A percentile compares a stretch with the other conserved stretches of the same genome.
These are phyloP conservation scores for Torymus tubicola DNA, from an alignment of 2,888 invertebrate species.

Conservation along the genomic window DNA sequence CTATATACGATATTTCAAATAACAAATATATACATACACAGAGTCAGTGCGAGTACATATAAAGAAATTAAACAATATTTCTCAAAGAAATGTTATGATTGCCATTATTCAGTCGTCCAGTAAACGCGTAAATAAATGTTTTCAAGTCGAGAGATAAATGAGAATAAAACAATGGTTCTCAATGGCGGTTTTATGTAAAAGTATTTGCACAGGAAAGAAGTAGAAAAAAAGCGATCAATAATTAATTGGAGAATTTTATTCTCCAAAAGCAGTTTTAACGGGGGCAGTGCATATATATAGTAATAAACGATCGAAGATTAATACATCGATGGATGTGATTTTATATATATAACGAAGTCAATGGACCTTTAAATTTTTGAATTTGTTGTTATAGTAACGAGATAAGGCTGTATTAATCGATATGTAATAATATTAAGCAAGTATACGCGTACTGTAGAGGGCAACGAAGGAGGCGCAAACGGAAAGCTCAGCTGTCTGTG, in stretches of 20 bases:
- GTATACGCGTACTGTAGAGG: no score
- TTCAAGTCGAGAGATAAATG: no score
- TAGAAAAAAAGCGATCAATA: no score
- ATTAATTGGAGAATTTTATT: no score
- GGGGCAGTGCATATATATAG: conserved; percentile 4
- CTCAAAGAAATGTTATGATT: no score
- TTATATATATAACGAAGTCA: conserved; percentile 34
- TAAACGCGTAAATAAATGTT: no score
- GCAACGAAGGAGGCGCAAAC: not conserved
- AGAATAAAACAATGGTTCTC: no score
- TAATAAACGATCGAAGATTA: conserved; percentile 15
- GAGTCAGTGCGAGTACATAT: conserved; percentile 1
- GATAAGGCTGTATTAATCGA: conserved; percentile 19
- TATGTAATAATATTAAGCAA: not conserved
- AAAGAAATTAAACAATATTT: not conserved
- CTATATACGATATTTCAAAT: not conserved
- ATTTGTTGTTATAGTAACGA: not conserved
- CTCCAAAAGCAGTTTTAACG: no score
- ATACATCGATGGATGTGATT: conserved; percentile 45
- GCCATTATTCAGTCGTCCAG: no score
- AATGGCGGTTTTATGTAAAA: no score
- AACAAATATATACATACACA: conserved; percentile 9
- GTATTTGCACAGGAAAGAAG: no score
- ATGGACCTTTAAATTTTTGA: conserved; percentile 38
- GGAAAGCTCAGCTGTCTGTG: conserved; percentile 36